phyloP scores from a whole-genome alignment of 2,888 invertebrate genomes.

The Hyppa rectilinea region DNA sequence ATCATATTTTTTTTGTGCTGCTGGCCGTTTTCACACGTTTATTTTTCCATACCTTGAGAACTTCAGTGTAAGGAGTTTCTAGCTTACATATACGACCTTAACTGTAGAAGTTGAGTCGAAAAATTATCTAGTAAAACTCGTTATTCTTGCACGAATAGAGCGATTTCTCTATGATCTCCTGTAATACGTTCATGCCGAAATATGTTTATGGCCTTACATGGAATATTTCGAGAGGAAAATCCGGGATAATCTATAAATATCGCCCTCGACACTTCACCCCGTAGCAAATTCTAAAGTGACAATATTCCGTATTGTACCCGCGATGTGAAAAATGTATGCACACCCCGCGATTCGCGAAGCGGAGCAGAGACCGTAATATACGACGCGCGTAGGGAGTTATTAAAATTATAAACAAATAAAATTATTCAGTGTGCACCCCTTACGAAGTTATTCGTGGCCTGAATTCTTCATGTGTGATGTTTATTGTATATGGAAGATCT shows the following conservation, averaged over 20 bases:
- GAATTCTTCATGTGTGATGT: constrained; percentile 78
- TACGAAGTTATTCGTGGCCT: constrained; percentile 74
- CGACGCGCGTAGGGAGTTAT: constrained; percentile 84
- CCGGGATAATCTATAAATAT: constrained; percentile 89
- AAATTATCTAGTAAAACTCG: constrained; percentile 15
- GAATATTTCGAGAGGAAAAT: constrained; percentile 85
- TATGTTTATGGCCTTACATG: constrained; percentile 79
- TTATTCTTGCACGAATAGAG: constrained; percentile 30
- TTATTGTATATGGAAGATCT: constrained; percentile 57
- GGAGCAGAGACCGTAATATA: constrained; percentile 69
- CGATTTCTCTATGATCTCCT: constrained; percentile 53
- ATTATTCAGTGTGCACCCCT: constrained; percentile 85
- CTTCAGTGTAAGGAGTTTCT: not conserved
- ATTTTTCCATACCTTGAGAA: too few relatives aligned
- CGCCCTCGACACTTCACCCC: constrained; percentile 78
- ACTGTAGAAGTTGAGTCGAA: not conserved
- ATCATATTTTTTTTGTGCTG: not conserved
- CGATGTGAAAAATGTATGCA: constrained; percentile 87
- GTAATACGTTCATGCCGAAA: constrained; percentile 70
- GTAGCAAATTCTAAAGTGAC: constrained; percentile 87
- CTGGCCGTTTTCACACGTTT: too few relatives aligned
- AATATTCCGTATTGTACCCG: constrained; percentile 86
- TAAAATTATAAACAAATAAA: constrained; percentile 91
- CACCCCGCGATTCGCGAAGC: constrained; percentile 73
- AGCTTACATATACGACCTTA: not conserved